phyloP scores from a whole-genome alignment of 2,113 vertebrate species.

The Prolemur simus region DNA sequence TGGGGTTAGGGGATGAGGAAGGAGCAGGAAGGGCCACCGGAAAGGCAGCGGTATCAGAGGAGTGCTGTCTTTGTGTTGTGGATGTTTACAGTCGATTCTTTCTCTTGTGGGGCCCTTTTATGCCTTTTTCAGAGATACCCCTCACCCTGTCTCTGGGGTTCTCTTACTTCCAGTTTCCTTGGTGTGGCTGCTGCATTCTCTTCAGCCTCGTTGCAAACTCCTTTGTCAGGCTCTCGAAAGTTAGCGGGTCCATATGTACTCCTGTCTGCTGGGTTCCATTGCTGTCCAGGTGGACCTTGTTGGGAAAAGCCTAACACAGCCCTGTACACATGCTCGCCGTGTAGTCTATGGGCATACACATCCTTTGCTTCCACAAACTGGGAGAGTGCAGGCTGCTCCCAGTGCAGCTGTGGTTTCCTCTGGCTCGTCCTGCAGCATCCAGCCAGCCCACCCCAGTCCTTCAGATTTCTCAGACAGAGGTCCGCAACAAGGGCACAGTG shows the following conservation, averaged over 20 bases:
- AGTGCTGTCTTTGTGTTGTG: not conserved
- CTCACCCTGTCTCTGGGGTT: not conserved
- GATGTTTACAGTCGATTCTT: not conserved
- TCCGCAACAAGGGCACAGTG: not conserved
- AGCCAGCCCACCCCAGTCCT: not conserved
- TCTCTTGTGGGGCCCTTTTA: not conserved
- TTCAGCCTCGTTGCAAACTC: not conserved
- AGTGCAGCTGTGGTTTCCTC: not conserved
- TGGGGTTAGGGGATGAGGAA: not conserved
- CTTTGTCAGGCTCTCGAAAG: not conserved
- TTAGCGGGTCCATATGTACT: not conserved
- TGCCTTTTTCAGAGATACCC: not conserved
- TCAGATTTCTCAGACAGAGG: not conserved
- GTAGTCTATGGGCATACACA: not conserved
- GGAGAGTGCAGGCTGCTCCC: not conserved
- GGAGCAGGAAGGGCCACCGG: not conserved
- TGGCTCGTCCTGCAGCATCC: not conserved
- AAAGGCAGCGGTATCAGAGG: not conserved
- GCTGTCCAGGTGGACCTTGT: not conserved
- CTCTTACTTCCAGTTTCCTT: not conserved
- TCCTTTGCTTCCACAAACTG: not conserved
- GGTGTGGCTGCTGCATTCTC: not conserved
- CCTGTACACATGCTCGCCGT: fast-evolving
- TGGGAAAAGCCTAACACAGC: not conserved
- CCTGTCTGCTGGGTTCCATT: not conserved